Base-by-base conservation (phyloP, 2,113 vertebrate genomes). In the Suricata suricatta region DNA sequence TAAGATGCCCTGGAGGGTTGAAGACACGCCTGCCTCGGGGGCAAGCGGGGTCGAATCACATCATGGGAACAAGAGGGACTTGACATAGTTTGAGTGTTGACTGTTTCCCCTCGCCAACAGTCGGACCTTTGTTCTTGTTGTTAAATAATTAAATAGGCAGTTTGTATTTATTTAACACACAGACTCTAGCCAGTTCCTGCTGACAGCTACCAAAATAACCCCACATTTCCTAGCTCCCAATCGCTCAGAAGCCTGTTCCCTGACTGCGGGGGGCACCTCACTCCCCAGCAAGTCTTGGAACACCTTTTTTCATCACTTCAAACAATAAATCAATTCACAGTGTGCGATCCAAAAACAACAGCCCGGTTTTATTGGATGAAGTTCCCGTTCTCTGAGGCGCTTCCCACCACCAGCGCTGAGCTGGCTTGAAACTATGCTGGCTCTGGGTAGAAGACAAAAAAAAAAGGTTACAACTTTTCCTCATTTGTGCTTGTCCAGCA, bases 111-210 rank as follows among this genome's bases (percentile, higher is more conserved):
- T 97, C 96, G 97, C 96, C 98, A 98, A 96, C 93, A 97, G 87
- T 88, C 90, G 87, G 92, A 13, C 41, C 14, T 96, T 97, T 97
- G 97, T 95, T 96, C 97, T 97, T 1, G 1, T 92, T 88, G 96
- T 96, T 98, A 92, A 98, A 94, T 98, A 96, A 97, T 95, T 96
- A 97, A 97, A 96, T 96, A 97, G 87, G 94, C 98, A 97, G 95
- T 98, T 97, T 97, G 96, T 96, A 97, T 98, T 98, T 98, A 97
- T 97, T 98, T 98, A 97, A 88, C 94, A 93, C 95, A 93, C 81
- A 93, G 77, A 91, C 89, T 88, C 84, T 69, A 96, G 98, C 98
- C 97, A 98, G 93, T 93, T 97, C 95, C 94, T 94, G 96, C 96
- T 98, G 96, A 97, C 97, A 98, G 95, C 84, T 97, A 97, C 90